Conservation (phyloP, 2,113 vertebrate genomes). For the Nicator chloris region DNA sequence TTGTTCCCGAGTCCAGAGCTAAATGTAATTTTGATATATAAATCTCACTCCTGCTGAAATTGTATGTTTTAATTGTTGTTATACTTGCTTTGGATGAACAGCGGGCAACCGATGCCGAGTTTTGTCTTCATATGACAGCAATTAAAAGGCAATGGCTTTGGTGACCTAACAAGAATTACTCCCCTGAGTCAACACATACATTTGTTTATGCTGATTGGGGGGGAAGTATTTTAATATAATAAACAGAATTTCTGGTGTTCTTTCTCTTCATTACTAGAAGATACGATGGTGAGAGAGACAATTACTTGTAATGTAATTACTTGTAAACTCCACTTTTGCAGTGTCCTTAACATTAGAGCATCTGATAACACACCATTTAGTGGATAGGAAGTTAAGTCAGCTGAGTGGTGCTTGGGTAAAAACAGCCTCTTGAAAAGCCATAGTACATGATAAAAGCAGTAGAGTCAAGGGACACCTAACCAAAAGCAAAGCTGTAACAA, state of each 20-base stretch:
- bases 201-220: background rate
- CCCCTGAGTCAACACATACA: background rate
- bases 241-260: background rate
- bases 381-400: background rate
- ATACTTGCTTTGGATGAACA: background rate
- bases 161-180: background rate
- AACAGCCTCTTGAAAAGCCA: background rate
- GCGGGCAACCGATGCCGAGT: background rate
- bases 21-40: background rate
- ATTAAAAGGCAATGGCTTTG: background rate
- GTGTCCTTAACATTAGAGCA: background rate
- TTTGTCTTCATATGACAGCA: background rate
- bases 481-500: background rate
- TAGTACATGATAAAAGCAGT: background rate
- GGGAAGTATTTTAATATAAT: background rate
- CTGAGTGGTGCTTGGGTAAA: background rate
- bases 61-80: background rate
- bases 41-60: background rate
- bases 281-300: background rate
- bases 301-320: background rate
- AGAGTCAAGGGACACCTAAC: background rate
- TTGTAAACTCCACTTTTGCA: background rate
- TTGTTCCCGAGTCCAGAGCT: background rate
- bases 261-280: background rate
- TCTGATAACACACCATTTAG: background rate